Conservation (phyloP, 2,888 invertebrate species). For the Chymomyza caudatula region DNA sequence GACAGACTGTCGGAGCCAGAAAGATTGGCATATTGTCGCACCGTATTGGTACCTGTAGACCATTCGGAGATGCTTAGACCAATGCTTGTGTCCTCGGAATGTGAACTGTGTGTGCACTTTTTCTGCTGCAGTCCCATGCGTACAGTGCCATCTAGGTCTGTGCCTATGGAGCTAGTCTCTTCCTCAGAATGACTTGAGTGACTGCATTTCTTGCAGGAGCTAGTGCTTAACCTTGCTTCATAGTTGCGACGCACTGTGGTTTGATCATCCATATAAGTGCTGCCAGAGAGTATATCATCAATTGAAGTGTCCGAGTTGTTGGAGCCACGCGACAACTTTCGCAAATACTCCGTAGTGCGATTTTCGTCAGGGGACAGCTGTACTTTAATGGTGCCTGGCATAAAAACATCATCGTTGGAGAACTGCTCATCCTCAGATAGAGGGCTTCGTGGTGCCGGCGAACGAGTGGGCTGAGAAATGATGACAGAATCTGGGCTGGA, state of each 20-base stretch:
- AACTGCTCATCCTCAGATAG: slow-evolving; percentile 82
- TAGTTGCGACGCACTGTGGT: slow-evolving; percentile 79
- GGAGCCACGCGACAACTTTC: slow-evolving; percentile 79
- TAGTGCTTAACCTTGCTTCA: slow-evolving; percentile 79
- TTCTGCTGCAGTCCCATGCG: slow-evolving; percentile 88
- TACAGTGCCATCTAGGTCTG: slow-evolving; percentile 89
- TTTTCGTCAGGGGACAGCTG: slow-evolving; percentile 81
- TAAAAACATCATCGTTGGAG: slow-evolving; percentile 82
- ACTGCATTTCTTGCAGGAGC: slow-evolving; percentile 82
- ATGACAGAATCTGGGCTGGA: slow-evolving; percentile 79
- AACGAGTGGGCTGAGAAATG: slow-evolving; percentile 81
- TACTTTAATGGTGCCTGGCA: slow-evolving; percentile 80
- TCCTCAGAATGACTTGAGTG: slow-evolving; percentile 87
- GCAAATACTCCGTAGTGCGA: slow-evolving; percentile 74
- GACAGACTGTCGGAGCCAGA: slow-evolving; percentile 84
- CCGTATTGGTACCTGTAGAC: slow-evolving; percentile 92
- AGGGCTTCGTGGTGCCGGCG: slow-evolving; percentile 81
- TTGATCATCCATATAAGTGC: slow-evolving; percentile 81
- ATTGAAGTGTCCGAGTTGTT: slow-evolving; percentile 83
- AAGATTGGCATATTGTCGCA: slow-evolving; percentile 87
- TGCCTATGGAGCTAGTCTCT: slow-evolving; percentile 87
- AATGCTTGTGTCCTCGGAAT: slow-evolving; percentile 92
- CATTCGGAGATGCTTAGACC: slow-evolving; percentile 92
- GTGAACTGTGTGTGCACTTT: slow-evolving; percentile 89
- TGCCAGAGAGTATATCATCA: slow-evolving; percentile 80